Percentiles rank a stretch among this genome's conserved stretches.
phyloP scores from a whole-genome alignment of 2,113 vertebrate genomes.

The Megaleporinus macrocephalus region DNA sequence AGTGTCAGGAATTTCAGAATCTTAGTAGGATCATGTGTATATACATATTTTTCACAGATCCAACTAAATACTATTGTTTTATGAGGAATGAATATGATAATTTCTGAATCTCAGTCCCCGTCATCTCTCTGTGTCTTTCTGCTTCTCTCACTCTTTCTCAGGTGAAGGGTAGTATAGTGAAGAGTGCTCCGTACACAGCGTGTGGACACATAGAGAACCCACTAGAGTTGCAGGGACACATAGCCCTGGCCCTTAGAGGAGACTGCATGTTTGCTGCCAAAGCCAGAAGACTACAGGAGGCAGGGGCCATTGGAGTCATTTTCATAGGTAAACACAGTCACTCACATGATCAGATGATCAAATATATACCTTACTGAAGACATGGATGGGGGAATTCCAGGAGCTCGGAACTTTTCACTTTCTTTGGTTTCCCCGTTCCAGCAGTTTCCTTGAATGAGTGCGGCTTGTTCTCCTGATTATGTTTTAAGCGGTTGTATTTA shows the following conservation, averaged over 20 bases:
- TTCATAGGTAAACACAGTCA: constrained; percentile 73
- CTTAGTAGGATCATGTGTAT: background rate
- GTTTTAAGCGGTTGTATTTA: background rate
- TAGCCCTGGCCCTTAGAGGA: constrained; percentile 77
- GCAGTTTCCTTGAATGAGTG: background rate
- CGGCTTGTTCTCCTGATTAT: no score
- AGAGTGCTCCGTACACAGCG: constrained; percentile 76
- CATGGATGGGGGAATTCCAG: background rate
- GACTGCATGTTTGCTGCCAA: constrained; percentile 83
- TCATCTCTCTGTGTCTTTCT: background rate
- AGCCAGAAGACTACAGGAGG: constrained; percentile 78
- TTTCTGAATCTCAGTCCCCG: background rate
- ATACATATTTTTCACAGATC: background rate
- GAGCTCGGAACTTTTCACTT: background rate
- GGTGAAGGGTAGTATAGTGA: constrained; percentile 78
- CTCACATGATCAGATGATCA: background rate
- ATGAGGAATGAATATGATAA: background rate
- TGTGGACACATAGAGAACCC: constrained; percentile 75
- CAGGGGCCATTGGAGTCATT: constrained; percentile 77
- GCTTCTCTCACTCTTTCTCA: constrained; percentile 44
- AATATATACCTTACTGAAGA: background rate
- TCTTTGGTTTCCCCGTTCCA: background rate
- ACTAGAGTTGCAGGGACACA: constrained; percentile 66
- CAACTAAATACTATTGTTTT: no score
- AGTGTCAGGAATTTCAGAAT: background rate